Evolutionary conservation across 2,888 invertebrate genomes (phyloP).

Genomic region (Drosophila helvetica): DNA sequence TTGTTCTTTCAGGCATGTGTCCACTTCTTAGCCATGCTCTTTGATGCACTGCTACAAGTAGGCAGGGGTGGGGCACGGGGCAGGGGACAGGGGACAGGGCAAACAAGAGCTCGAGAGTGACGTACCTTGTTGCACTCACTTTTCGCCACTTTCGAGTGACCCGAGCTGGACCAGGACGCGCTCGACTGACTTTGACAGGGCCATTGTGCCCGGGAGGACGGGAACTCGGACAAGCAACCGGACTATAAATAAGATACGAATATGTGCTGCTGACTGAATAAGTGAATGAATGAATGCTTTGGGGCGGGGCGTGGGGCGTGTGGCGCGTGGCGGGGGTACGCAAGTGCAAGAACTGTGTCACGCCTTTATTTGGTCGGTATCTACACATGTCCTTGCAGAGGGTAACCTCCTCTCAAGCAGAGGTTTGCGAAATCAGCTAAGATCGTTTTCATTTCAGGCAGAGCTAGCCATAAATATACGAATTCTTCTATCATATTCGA

Average conservation of each 20-base stretch:
- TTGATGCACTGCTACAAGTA: conserved; percentile 21
- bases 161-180: conserved; percentile 25
- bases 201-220: conserved; percentile 13
- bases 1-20: conserved; percentile 23
- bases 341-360: conserved; percentile 68
- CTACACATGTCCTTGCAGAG: neutral
- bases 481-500: no score
- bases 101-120: conserved; percentile 14
- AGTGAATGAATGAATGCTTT: conserved; percentile 8
- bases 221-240: conserved; percentile 1
- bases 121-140: conserved; percentile 23
- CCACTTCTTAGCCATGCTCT: conserved; percentile 35
- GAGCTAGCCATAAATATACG: no score
- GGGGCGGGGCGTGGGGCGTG: neutral
- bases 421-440: neutral
- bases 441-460: neutral
- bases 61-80: conserved; percentile 1
- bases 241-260: conserved; percentile 64
- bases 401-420: neutral
- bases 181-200: conserved; percentile 40
- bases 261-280: conserved; percentile 3
- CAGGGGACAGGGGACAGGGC: conserved; percentile 6
- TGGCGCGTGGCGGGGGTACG: conserved; percentile 31
- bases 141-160: conserved; percentile 25
- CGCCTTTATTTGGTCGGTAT: conserved; percentile 65